phyloP scores from a whole-genome alignment of 2,888 invertebrate species.

The Agonopterix alstromeriana region DNA sequence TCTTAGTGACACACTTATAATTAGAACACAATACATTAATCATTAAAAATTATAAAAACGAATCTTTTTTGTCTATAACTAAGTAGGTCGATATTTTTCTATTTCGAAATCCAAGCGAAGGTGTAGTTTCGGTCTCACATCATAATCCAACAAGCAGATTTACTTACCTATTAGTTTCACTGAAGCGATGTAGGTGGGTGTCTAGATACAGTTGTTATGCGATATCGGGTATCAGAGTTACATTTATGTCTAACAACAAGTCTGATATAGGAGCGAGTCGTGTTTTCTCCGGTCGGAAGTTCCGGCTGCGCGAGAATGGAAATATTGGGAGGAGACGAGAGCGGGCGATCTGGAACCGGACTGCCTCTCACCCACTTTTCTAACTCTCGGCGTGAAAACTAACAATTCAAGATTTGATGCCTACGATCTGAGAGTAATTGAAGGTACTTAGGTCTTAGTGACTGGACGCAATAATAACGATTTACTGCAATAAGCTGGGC shows the following conservation, averaged over 20 bases:
- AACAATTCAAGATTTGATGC: constrained; percentile 9
- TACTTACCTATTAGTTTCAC: not conserved
- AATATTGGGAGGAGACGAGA: constrained; percentile 24
- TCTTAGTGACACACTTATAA: constrained; percentile 8
- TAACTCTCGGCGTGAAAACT: constrained; percentile 11
- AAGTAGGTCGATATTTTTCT: no score
- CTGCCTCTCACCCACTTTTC: constrained; percentile 16
- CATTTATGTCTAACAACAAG: not conserved
- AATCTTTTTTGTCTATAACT: no score
- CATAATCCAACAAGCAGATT: not conserved
- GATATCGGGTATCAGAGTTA: constrained; percentile 36
- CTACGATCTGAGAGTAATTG: not conserved
- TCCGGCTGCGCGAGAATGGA: constrained; percentile 43
- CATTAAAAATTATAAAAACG: no score
- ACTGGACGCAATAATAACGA: no score
- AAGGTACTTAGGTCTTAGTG: no score
- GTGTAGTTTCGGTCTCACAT: not conserved
- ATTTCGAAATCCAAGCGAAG: no score
- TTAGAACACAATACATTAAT: no score
- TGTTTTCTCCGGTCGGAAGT: constrained; percentile 43
- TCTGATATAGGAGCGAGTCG: constrained; percentile 14
- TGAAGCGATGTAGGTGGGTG: constrained; percentile 7
- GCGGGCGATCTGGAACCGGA: constrained; percentile 5
- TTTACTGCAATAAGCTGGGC: no score
- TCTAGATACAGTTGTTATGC: constrained; percentile 23